A percentile compares a stretch with the other conserved stretches of the same genome.
Conservation (phyloP, 1,140 invertebrate genomes). For the Phenacoccus solenopsis region DNA sequence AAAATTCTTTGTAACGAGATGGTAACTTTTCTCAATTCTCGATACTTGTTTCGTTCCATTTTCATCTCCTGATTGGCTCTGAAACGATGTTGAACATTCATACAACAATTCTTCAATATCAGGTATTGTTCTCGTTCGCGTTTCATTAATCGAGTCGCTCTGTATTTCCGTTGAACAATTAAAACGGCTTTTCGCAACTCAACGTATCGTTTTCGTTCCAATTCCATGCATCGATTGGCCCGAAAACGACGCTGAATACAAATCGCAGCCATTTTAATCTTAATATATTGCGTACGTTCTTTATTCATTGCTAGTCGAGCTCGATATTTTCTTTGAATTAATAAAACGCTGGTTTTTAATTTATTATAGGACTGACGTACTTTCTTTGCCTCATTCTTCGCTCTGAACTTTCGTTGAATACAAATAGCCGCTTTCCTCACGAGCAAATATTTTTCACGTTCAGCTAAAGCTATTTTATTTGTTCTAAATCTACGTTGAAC, state of each 20-base stretch:
- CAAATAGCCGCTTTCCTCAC: constrained; percentile 36
- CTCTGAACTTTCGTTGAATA: constrained; percentile 42
- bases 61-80: constrained; percentile 24
- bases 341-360: constrained; percentile 34
- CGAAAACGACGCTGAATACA: constrained; percentile 42
- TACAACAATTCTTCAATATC: constrained; percentile 36
- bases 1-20: constrained; percentile 42
- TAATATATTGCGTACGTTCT: background rate
- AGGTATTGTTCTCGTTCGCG: background rate
- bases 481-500: constrained; percentile 26
- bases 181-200: constrained; percentile 31
- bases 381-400: constrained; percentile 20
- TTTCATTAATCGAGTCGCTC: constrained; percentile 25
- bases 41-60: background rate
- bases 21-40: background rate
- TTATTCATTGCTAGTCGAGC: constrained; percentile 16
- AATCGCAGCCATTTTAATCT: constrained; percentile 18
- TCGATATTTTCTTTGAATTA: constrained; percentile 21
- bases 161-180: constrained; percentile 24
- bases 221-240: constrained; percentile 36
- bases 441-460: constrained; percentile 22
- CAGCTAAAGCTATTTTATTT: constrained; percentile 31
- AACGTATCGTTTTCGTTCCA: constrained; percentile 27
- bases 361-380: constrained; percentile 28
- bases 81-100: constrained; percentile 42